Conservation (phyloP, 2,113 vertebrate species). For the Sinocyclocheilus grahami region DNA sequence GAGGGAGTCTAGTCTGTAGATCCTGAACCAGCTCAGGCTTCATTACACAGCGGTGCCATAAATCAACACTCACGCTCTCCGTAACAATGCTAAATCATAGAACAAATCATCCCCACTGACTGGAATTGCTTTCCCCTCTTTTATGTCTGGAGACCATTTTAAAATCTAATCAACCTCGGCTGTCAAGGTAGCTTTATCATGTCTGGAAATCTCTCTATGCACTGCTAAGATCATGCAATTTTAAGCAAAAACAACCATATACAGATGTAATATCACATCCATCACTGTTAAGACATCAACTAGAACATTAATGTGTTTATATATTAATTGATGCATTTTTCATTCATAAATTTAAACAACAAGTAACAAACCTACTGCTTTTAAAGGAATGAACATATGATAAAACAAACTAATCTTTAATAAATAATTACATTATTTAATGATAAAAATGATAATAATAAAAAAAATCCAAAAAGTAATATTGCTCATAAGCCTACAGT, state of each 20-base stretch:
- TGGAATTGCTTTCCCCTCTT: constrained; percentile 59
- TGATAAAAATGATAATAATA: too few relatives aligned
- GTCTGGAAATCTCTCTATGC: constrained; percentile 24
- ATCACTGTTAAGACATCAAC: not conserved
- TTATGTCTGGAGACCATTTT: constrained; percentile 42
- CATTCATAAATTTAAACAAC: not conserved
- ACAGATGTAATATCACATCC: not conserved
- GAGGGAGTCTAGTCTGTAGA: constrained; percentile 56
- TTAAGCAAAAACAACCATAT: not conserved
- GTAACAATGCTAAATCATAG: constrained; percentile 60
- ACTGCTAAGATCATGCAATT: not conserved
- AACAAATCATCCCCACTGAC: constrained; percentile 52
- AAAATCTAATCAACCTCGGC: constrained; percentile 47
- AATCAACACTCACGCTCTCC: constrained; percentile 32
- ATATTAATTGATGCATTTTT: not conserved
- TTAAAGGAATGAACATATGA: not conserved
- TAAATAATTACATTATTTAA: too few relatives aligned
- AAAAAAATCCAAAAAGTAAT: too few relatives aligned
- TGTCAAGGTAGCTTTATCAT: constrained; percentile 9
- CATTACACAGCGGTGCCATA: constrained; percentile 14
- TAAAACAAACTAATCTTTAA: too few relatives aligned
- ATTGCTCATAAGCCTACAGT: too few relatives aligned
- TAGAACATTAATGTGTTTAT: not conserved
- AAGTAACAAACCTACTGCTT: not conserved
- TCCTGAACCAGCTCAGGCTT: constrained; percentile 43